These are phyloP conservation scores for Brevimyrus niger DNA, from an alignment of 2,113 vertebrate genomes.

Conservation along the genomic window DNA sequence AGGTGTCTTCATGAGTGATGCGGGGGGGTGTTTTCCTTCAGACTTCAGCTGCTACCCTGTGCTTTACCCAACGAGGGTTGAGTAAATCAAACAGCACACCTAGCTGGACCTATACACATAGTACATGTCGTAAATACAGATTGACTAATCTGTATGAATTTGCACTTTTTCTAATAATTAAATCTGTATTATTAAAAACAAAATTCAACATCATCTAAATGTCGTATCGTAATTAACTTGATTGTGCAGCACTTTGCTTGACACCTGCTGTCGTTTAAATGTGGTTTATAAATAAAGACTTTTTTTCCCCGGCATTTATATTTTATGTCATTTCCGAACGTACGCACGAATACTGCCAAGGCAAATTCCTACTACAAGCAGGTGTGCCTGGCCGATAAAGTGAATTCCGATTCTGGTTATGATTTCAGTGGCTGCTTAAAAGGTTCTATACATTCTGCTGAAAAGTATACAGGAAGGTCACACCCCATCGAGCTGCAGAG, in stretches of 20 bases:
- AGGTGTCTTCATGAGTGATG: background rate
- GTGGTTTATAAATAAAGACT: background rate
- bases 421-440: background rate
- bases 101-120: background rate
- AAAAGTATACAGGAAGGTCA: background rate
- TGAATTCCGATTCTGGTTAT: background rate
- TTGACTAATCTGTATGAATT: background rate
- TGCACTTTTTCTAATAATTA: background rate
- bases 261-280: background rate
- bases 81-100: background rate
- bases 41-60: background rate
- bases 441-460: background rate
- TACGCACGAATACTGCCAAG: background rate
- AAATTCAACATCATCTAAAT: background rate
- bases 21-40: background rate
- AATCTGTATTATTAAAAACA: background rate
- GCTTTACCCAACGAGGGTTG: background rate
- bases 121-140: background rate
- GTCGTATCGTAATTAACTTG: background rate
- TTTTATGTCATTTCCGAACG: background rate
- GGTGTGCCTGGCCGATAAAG: background rate
- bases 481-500: background rate
- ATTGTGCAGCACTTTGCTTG: background rate
- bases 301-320: background rate
- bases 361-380: background rate